Base-by-base conservation (phyloP, 1,140 invertebrate species). In the Ceratosolen solmsi region DNA sequence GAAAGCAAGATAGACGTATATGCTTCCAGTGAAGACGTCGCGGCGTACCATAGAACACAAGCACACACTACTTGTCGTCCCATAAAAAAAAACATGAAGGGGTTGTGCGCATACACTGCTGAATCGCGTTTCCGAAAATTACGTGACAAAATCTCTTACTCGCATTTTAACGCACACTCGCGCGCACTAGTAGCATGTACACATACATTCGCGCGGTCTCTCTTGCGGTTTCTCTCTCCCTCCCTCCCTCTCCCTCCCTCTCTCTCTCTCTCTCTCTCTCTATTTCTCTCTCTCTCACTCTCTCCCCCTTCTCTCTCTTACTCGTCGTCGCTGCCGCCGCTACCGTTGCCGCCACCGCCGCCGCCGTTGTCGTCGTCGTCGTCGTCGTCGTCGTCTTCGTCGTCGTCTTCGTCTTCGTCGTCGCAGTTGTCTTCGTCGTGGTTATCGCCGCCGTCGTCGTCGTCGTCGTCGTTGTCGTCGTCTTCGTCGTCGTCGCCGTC, bases 111-210 rank as follows among this genome's bases (percentile, higher is more conserved):
- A 86, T 86, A 86, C 85, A 86, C 86, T 41, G 36, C 88, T 88
- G 87, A 82, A 80, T 75, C 58, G 58, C 83, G 79, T 81, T 84
- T 87, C 36, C 81, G 85, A 90, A 90, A 90, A 89, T 90, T 90
- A 90, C 89, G 89, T 90, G 89, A 90, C 89, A 89, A 90, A 90
- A 85, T 90, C 87, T 87, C n/a, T n/a, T 30, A 33, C 72, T 74
- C n/a, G 87, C 88, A 86, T 88, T 87, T 83, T 80, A 72, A 84
- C 84, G 84, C 84, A 85, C 84, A 82, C 85, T 84, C 77, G 58
- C 82, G 68, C n/a, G n/a, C 36, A 76, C 58, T 13, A 2, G 38
- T n/a, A 56, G 4, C 33, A 46, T 30, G 13, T 20, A 41, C 38
- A 76, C 20, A 77, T 41, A 65, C 1, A 2, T 25, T 49, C 25